Percentiles rank a stretch among this genome's conserved stretches.
These are phyloP conservation scores for Mormyrus lacerda DNA, from an alignment of 2,113 vertebrate genomes.

Conservation along the genomic window DNA sequence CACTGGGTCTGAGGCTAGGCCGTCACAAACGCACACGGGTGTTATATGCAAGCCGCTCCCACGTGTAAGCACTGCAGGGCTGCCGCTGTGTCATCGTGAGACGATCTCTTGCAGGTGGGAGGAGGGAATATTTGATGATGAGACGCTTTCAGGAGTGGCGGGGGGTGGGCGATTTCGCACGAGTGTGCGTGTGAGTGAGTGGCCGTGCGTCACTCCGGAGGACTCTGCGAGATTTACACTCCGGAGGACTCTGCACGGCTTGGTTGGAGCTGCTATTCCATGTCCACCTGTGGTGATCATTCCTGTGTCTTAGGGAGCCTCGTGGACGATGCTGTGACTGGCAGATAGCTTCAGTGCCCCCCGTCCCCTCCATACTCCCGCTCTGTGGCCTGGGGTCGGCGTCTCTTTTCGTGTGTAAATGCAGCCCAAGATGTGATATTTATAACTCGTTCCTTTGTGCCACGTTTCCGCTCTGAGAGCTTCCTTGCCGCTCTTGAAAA, in stretches of 20 bases:
- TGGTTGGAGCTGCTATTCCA: no score
- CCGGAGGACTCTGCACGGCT: not conserved
- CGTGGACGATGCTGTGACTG: not conserved
- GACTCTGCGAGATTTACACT: no score
- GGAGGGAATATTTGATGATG: not conserved
- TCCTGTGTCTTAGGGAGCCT: not conserved
- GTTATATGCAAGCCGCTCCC: not conserved
- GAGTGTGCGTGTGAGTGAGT: no score
- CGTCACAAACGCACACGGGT: not conserved
- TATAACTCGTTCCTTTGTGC: not conserved
- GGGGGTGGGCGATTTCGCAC: no score
- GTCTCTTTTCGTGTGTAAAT: not conserved
- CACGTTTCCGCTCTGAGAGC: not conserved
- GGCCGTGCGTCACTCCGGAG: no score
- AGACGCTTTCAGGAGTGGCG: not conserved
- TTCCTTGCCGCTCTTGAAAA: not conserved
- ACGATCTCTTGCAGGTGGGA: no score
- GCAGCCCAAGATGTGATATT: not conserved
- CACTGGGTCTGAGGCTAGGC: no score
- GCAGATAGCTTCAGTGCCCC: constrained; percentile 14
- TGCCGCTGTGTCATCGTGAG: not conserved
- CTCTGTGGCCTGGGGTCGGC: not conserved
- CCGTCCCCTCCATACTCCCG: not conserved
- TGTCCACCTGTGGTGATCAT: not conserved
- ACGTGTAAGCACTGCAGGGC: no score